These are phyloP conservation scores for Diaphora mendica DNA, from an alignment of 2,888 invertebrate species.

Conservation along the genomic window DNA sequence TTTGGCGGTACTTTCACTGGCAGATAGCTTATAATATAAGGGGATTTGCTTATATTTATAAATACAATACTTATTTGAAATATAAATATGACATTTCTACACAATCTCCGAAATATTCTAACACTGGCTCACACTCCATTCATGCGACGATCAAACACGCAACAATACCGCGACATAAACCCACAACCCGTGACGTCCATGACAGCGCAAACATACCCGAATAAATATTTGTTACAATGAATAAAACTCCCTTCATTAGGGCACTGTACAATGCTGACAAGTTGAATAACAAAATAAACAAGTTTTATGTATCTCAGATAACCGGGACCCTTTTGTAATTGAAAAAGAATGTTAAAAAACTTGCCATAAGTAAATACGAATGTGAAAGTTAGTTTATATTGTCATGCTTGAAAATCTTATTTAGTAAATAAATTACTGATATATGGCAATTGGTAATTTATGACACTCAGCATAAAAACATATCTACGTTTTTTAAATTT, in stretches of 20 bases:
- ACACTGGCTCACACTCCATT: constrained; percentile 33
- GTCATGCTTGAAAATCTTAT: background rate
- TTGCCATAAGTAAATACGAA: background rate
- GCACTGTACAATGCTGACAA: constrained; percentile 43
- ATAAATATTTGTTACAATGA: constrained; percentile 47
- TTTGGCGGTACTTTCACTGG: too few species aligned
- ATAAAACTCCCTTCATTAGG: constrained; percentile 57
- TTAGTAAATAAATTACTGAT: too few species aligned
- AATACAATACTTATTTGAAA: background rate
- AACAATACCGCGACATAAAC: constrained; percentile 29
- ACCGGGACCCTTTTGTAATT: constrained; percentile 6
- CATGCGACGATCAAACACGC: constrained; percentile 14
- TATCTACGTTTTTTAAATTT: too few species aligned
- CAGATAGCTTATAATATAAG: too few species aligned
- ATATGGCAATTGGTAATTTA: too few species aligned
- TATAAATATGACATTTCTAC: background rate
- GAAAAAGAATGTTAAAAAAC: background rate
- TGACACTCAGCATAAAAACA: too few species aligned
- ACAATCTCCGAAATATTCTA: constrained; percentile 9
- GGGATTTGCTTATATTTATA: background rate
- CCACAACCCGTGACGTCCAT: constrained; percentile 31
- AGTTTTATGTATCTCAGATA: constrained; percentile 9
- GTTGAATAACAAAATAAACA: constrained; percentile 39
- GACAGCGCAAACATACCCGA: constrained; percentile 47
- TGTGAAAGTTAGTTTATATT: background rate